These are phyloP conservation scores for Dioctria linearis DNA, from an alignment of 2,888 invertebrate genomes.

Conservation along the genomic window DNA sequence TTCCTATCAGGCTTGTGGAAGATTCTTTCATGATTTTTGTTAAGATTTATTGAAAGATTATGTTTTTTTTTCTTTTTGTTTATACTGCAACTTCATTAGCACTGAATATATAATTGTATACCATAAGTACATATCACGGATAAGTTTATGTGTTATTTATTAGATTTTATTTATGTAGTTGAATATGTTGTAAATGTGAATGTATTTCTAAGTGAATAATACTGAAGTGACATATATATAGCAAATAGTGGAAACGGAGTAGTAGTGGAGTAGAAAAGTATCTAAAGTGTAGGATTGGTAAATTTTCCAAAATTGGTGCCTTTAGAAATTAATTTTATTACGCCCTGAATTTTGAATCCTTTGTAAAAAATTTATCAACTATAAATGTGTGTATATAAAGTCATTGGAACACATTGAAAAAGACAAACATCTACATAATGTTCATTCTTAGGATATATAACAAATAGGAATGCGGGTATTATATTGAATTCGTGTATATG, in stretches of 20 bases:
- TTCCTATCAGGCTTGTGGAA: neutral
- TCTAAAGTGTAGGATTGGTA: neutral
- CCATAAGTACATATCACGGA: conserved; percentile 16
- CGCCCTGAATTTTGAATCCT: no score
- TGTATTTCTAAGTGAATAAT: neutral
- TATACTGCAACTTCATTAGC: conserved; percentile 4
- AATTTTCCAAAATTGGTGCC: neutral
- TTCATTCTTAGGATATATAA: no score
- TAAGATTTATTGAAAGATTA: neutral
- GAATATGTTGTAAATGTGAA: neutral
- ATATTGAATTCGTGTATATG: no score
- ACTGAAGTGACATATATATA: no score
- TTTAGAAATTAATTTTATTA: neutral
- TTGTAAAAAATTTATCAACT: no score
- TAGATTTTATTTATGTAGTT: neutral
- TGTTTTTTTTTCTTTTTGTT: neutral
- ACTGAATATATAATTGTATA: conserved; percentile 8
- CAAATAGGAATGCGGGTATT: no score
- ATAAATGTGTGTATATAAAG: no score
- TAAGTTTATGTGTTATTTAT: conserved; percentile 25
- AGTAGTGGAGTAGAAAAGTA: neutral
- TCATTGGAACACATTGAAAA: no score
- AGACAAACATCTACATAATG: no score
- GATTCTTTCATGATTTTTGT: neutral
- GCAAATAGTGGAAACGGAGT: neutral